Evolutionary conservation across 2,888 invertebrate genomes (phyloP), one percentile per base, ranked within the genome.

Genomic region (Camponotus fellah): DNA sequence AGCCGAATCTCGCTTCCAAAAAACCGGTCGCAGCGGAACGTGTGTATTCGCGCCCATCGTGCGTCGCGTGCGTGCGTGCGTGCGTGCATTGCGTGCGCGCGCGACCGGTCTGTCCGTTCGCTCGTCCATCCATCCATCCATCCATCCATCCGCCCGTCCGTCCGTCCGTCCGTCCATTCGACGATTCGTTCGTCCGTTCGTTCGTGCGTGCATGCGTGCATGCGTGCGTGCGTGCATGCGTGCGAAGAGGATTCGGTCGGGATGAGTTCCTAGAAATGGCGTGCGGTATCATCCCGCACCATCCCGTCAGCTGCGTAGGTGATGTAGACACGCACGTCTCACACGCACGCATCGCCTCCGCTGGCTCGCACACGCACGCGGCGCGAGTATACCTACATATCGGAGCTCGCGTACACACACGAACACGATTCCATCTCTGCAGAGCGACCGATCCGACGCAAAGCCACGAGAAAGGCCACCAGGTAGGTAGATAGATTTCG

Each of bases 191-290:
- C 85, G 80, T 86, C 80, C 87, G 88, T 88, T 77, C 86, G 82
- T 87, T 85, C 87, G 83, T 89, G 90, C 89, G 86, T 90, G 82
- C 89, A 1, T 86, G 79, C 85, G 58, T 87, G 86, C 82, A 17
- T 87, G 77, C 89, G 76, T 87, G 82, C 88, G 81, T 89, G 85
- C 88, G 75, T 90, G 88, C 89, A 64, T 86, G 89, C 84, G 86
- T 88, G 86, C 88, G 85, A 86, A 69, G 77, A 85, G 87, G 89
- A 90, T 91, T 88, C 86, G 89, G 87, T 64, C 83, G 86, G 90
- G 91, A 90, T 89, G 90, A 91, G 91, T 94, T 93, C 94, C 90
- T 91, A 91, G 93, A 94, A 94, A 91, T 93, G 88, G 92, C 92
- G 92, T 92, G 92, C 91, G 89, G 91, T 92, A 93, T 92, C 93